Percentiles rank a stretch among this genome's conserved stretches.
Conservation (phyloP, 2,888 invertebrate species). For the Heliconius erato region DNA sequence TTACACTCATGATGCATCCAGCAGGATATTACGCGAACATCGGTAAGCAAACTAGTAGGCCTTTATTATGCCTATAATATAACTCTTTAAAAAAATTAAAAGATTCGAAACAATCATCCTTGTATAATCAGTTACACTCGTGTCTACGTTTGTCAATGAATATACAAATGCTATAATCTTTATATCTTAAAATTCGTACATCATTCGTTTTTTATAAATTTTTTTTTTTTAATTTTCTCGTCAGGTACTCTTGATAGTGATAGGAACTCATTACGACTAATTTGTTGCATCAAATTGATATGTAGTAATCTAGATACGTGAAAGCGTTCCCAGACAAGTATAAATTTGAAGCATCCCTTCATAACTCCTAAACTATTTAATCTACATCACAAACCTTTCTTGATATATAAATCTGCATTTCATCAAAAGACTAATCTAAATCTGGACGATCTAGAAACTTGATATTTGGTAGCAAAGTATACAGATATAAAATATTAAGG, state of each 20-base stretch:
- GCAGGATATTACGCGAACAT: slow-evolving; percentile 85
- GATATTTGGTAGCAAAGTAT: no score
- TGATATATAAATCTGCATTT: no score
- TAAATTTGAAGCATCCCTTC: no score
- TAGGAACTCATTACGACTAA: no score
- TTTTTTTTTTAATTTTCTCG: not conserved
- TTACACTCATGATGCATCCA: slow-evolving; percentile 80
- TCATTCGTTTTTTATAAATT: not conserved
- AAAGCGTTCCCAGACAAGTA: no score
- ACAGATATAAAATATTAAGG: no score
- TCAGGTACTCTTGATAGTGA: not conserved
- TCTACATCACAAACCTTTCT: no score
- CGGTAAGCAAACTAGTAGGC: slow-evolving; percentile 68
- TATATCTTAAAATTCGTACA: not conserved
- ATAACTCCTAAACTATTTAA: no score
- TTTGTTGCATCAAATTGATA: no score
- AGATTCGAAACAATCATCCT: not conserved
- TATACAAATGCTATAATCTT: not conserved
- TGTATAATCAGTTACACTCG: not conserved
- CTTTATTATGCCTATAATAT: not conserved
- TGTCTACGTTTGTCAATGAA: slow-evolving; percentile 3
- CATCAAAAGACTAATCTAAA: no score
- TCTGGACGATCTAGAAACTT: no score
- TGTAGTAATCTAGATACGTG: no score
- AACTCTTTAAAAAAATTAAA: not conserved